Base-by-base conservation (phyloP, 35 echinoderm and acorn worm genomes). In the Diadema setosum region DNA sequence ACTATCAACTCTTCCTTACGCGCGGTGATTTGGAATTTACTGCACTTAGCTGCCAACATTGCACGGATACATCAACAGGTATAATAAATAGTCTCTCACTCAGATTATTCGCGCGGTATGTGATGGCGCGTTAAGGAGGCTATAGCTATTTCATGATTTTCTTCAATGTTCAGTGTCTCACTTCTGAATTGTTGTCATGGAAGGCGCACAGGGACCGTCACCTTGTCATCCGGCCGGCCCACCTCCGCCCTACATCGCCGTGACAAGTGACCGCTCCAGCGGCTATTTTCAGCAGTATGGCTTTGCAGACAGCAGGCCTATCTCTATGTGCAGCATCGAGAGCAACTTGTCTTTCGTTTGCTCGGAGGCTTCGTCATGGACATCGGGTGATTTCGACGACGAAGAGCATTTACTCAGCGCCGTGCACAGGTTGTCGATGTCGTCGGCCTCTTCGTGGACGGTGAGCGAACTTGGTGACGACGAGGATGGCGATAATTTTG, bases 391-490 rank as follows among this genome's bases (percentile, higher is more conserved):
- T 44, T 44, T n/a, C 39, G 73, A 78, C 37, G 73, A 44, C 37
- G 73, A 78, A 11, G 9, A 9, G 48, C 73, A 42, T 42, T 41
- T 78, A 42, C 37, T 78, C 21, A 26, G 44, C 34, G 40, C 73
- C 27, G 73, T 42, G 0, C 40, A 78, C 44, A 33, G 73, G 8
- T 78, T 78, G 39, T 78, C 73, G 6, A 78, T 78, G 73, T 78
- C 73, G 73, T 78, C 73, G 7, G 29, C 27, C 25, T 78, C 73
- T 39, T 78, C 73, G 6, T 78, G 73, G 73, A 78, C 73, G 26
- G 73, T 78, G 4, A 78, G 73, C 40, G 73, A 78, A 39, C 73
- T 78, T n/a, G 73, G 40, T 44, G 73, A 78, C 30, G 73, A 78
- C 25, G 26, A 6, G 24, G 63, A 34, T 33, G 18, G 30, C 14